Evolutionary conservation across 2,888 invertebrate species (phyloP).

Genomic region (Stenchaetothrips biformis): DNA sequence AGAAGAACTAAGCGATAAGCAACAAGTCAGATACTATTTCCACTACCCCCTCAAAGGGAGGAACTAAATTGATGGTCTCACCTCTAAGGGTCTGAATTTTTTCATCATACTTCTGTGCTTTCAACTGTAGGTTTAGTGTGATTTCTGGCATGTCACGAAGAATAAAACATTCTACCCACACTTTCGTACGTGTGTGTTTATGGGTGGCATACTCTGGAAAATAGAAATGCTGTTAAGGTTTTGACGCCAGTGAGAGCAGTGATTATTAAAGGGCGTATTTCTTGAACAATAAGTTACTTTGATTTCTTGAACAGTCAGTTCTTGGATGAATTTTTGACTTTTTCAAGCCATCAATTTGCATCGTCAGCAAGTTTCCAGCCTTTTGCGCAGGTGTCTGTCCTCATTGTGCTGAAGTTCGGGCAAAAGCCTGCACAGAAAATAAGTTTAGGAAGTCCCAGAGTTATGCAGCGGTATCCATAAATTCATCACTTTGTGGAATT

Average conservation of each 20-base stretch:
- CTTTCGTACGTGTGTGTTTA: background rate
- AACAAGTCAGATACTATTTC: background rate
- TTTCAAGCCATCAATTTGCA: background rate
- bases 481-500: background rate
- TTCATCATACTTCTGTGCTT: background rate
- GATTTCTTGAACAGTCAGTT: background rate
- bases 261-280: background rate
- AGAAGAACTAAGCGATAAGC: background rate
- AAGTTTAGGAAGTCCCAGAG: background rate
- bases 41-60: background rate
- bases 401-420: background rate
- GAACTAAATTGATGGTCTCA: background rate
- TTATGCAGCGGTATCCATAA: background rate
- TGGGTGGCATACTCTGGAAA: background rate
- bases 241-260: background rate
- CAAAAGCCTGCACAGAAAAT: background rate
- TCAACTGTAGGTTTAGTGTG: background rate
- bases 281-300: background rate
- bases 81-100: background rate
- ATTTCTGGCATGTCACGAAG: background rate
- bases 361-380: too few relatives aligned
- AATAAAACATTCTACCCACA: conserved; percentile 5
- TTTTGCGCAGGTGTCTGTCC: background rate
- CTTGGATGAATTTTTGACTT: background rate
- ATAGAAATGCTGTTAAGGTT: background rate